These are phyloP conservation scores for Leucopsar rothschildi DNA, from an alignment of 2,113 vertebrate species.

Conservation along the genomic window DNA sequence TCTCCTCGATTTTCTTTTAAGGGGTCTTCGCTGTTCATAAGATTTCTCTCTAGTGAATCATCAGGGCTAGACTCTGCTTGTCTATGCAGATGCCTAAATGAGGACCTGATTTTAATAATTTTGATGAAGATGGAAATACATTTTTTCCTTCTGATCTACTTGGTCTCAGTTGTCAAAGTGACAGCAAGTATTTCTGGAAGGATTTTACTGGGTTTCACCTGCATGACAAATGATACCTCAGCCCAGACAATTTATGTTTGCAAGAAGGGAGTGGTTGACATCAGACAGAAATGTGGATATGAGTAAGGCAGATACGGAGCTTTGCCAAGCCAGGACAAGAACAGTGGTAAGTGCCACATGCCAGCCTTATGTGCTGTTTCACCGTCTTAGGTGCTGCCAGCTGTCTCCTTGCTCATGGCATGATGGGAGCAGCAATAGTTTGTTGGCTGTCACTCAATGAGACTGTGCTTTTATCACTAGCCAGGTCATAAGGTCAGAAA, in stretches of 20 bases:
- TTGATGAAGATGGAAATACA: not conserved
- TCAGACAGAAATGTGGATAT: not conserved
- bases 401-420: not conserved
- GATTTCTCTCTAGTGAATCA: not conserved
- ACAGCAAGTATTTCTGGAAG: not conserved
- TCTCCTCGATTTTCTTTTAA: rapidly evolving
- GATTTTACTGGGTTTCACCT: not conserved
- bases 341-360: not conserved
- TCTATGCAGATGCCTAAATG: not conserved
- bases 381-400: not conserved
- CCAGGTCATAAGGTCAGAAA: not conserved
- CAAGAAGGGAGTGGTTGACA: not conserved
- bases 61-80: not conserved
- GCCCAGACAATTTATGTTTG: not conserved
- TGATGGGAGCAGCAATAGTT: not conserved
- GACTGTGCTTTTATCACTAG: not conserved
- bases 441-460: not conserved
- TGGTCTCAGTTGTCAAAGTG: not conserved
- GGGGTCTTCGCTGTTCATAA: not conserved
- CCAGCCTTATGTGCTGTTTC: not conserved
- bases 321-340: not conserved
- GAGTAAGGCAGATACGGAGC: not conserved
- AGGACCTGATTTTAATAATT: not conserved
- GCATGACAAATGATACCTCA: not conserved
- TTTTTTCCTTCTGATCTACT: not conserved